phyloP scores from a whole-genome alignment of 2,797 vertebrate species.

The Ctenochaetus hawaiiensis region DNA sequence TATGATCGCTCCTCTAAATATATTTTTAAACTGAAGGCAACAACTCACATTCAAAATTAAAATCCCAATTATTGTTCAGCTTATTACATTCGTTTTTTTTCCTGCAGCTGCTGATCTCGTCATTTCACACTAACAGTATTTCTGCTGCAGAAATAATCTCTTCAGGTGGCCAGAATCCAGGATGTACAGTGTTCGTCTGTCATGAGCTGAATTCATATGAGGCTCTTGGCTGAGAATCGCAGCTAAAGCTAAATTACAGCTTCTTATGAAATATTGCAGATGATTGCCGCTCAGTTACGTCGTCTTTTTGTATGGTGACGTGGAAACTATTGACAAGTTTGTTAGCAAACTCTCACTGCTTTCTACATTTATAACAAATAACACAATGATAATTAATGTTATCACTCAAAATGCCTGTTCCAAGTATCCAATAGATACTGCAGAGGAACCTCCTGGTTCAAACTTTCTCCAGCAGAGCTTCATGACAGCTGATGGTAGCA shows the following conservation, averaged over 20 bases:
- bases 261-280: not conserved
- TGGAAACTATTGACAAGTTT: too few relatives aligned
- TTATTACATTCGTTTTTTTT: not conserved
- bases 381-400: too few relatives aligned
- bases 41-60: too few relatives aligned
- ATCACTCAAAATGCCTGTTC: too few relatives aligned
- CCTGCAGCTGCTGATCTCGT: not conserved
- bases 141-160: slow-evolving; percentile 22
- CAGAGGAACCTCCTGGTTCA: not conserved
- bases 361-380: too few relatives aligned
- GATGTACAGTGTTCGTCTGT: slow-evolving; percentile 12
- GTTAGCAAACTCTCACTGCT: too few relatives aligned
- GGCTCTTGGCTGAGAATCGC: not conserved
- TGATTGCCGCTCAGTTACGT: not conserved
- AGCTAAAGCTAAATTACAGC: not conserved
- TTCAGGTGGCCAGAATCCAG: slow-evolving; percentile 15
- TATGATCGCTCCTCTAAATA: not conserved
- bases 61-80: not conserved
- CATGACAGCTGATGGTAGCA: too few relatives aligned
- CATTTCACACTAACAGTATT: not conserved
- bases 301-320: not conserved
- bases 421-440: not conserved
- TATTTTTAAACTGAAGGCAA: not conserved
- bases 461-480: not conserved
- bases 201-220: slow-evolving; percentile 7